Conservation (phyloP, 1,140 invertebrate species). For the Triops longicaudatus region DNA sequence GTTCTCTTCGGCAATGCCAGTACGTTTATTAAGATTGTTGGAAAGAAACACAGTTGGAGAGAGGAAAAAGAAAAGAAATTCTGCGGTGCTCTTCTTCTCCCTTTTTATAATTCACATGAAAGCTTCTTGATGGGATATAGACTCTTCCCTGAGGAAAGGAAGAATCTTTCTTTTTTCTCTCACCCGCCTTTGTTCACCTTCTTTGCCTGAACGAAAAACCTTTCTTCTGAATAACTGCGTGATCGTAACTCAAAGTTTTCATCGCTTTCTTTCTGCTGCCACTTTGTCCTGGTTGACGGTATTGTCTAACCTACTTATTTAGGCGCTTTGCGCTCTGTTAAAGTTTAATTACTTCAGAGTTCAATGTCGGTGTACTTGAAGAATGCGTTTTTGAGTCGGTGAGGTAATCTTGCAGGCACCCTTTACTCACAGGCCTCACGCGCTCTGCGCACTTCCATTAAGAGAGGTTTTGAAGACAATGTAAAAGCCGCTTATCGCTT, state of each 20-base stretch:
- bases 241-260: background rate
- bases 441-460: too few species aligned
- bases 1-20: background rate
- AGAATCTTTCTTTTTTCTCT: background rate
- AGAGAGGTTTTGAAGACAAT: too few species aligned
- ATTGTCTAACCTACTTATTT: background rate
- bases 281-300: background rate
- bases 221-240: background rate
- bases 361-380: background rate
- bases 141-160: background rate
- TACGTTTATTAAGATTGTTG: background rate
- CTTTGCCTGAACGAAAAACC: background rate
- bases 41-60: background rate
- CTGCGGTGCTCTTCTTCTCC: background rate
- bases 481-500: too few species aligned
- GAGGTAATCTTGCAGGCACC: too few species aligned
- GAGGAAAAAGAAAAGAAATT: background rate
- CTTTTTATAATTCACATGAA: slow-evolving; percentile 9
- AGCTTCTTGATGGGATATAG: slow-evolving; percentile 12
- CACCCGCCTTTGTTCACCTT: background rate
- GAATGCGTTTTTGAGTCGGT: background rate
- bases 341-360: background rate
- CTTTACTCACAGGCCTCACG: background rate
- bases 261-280: background rate
- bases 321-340: background rate